These are phyloP conservation scores for Arizona elegans DNA, from an alignment of 2,113 vertebrate species.

Conservation along the genomic window DNA sequence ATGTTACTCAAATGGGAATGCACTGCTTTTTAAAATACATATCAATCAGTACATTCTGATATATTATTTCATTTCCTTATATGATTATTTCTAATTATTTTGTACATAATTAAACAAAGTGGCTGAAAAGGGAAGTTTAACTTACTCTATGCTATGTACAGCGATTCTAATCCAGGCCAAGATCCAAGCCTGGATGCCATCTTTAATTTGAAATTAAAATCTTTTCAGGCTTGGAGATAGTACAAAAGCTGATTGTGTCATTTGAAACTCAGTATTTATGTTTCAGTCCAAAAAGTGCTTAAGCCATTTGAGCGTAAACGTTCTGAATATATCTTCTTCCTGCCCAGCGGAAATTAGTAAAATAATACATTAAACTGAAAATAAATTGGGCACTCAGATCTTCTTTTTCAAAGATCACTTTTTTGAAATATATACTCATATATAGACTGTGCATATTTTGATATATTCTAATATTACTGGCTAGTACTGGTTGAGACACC, in stretches of 20 bases:
- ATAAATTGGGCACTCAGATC: not conserved
- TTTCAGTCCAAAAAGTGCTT: not conserved
- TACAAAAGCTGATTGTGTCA: not conserved
- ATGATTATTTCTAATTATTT: not conserved
- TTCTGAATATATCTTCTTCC: not conserved
- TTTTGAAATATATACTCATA: not conserved
- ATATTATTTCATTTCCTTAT: not conserved
- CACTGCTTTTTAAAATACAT: not conserved
- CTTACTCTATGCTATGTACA: not conserved
- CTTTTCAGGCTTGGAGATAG: not conserved
- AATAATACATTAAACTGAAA: not conserved
- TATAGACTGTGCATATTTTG: not conserved
- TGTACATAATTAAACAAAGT: not conserved
- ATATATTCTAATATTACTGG: not conserved
- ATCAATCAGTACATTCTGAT: not conserved
- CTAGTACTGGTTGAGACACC: not conserved
- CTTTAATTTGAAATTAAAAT: not conserved
- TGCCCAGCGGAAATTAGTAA: not conserved
- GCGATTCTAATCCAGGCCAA: not conserved
- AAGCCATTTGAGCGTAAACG: not conserved
- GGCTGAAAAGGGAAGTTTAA: not conserved
- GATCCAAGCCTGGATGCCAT: not conserved
- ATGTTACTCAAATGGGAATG: not conserved
- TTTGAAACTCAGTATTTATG: not conserved
- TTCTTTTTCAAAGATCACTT: not conserved